Evolutionary conservation across 2,888 invertebrate species (phyloP), one percentile per base, ranked within the genome.

Genomic region (Drosophila birchii): DNA sequence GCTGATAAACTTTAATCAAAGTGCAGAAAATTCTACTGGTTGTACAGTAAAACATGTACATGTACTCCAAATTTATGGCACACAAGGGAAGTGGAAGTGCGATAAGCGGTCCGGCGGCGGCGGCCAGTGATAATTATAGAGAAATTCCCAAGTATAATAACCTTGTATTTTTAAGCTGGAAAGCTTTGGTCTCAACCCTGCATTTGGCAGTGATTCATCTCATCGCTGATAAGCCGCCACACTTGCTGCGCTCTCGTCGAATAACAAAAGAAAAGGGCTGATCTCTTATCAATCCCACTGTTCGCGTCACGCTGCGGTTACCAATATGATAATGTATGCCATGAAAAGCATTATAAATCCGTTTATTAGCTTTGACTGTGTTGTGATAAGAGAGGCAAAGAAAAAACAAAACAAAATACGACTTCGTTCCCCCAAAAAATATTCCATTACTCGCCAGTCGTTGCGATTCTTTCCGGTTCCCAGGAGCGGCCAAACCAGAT

Each of bases 261-360:
- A 51, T 18, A 36, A 69, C 51, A 51, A 61, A 62, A 32, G 62
- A 61, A 73, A 73, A 23, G 62, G 44, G n/a, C 3, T 51, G n/a
- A 61, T 53, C 62, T 72, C 73, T 70, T 61, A 68, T 68, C 68
- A 70, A 68, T 69, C 5, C 5, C 2, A 11, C 32, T 26, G 26
- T 20, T 34, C 38, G 53, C 69, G 73, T 62, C 62, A 73, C 69
- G 73, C 69, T 70, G 73, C 69, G 69, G 73, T 34, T 53, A 20
- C 29, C 51, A 70, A 70, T 61, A 60, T 23, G 20, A 36, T 51
- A 34, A 11, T 47, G 14, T 34, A 3, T 20, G 14, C 20, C 16
- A 51, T 9, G 16, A 20, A 20, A 51, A 34, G 23, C 39, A 59
- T 32, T 38, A 63, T 20, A 39, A 70, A 23, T 61, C 26, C 26